Evolutionary conservation across 2,113 vertebrate species (phyloP).

Genomic region (Hirundichthys speculiger): DNA sequence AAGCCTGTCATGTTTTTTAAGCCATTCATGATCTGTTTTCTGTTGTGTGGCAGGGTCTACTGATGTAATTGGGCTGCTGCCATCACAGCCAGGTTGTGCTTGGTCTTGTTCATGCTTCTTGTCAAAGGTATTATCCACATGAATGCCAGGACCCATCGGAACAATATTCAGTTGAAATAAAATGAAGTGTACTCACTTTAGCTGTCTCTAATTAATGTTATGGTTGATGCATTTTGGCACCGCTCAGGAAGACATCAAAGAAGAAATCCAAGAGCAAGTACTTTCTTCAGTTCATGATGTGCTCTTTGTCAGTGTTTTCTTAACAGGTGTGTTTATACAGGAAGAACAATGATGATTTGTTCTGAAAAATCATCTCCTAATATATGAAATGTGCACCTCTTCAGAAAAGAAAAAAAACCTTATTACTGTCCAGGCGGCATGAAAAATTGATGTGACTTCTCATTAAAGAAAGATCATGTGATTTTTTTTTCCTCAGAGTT

Average conservation of each 20-base stretch:
- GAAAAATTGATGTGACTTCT: neutral
- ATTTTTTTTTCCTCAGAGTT: too few relatives aligned
- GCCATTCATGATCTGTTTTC: neutral
- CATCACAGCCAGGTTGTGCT: neutral
- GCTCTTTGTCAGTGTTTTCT: neutral
- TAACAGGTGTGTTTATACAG: conserved; percentile 7
- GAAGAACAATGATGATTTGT: conserved; percentile 25
- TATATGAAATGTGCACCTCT: conserved; percentile 4
- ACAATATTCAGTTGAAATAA: neutral
- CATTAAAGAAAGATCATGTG: neutral
- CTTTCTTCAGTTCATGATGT: neutral
- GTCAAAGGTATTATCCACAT: neutral
- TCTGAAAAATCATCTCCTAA: too few relatives aligned
- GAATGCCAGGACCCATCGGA: neutral
- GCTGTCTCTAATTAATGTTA: neutral
- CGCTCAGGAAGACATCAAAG: neutral
- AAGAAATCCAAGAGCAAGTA: neutral
- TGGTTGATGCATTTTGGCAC: neutral
- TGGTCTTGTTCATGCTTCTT: neutral
- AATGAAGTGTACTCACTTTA: conserved; percentile 4
- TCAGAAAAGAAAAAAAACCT: neutral
- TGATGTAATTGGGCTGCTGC: neutral
- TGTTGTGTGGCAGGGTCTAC: neutral
- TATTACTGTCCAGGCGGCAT: conserved; percentile 10
- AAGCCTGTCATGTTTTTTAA: neutral